Evolutionary conservation across 2,797 vertebrate genomes (phyloP), one percentile per base, ranked within the genome.

Genomic region (Eutrigla gurnardus): DNA sequence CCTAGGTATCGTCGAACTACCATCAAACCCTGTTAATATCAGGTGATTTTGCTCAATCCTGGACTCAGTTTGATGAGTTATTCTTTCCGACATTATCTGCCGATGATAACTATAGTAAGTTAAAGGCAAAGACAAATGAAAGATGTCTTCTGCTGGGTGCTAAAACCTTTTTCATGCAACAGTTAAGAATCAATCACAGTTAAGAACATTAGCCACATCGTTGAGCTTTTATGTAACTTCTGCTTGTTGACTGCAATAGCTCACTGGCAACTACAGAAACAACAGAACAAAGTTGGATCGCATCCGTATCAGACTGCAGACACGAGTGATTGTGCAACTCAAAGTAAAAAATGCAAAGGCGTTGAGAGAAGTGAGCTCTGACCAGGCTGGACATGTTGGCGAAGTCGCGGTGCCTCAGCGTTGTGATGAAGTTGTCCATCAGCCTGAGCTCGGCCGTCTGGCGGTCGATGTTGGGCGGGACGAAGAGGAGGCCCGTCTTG

Each of bases 341-440:
- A 35, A 17, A 50, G 17, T 1, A 7, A 52, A 52, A 25, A 36
- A 7, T 2, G n/a, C 15, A 13, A 74, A 65, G 55, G 14, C 52
- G 39, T 4, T 32, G 5, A 25, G 17, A 17, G 1, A 11, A 18
- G 1, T 2, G 11, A 49, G 61, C 18, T 49, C 91, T 81, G 33
- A 93, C 91, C 90, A 97, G 95, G 79, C 96, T 96, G 12, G 95
- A 96, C 97, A 97, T 97, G 92, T 97, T 97, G 90, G 96, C 96
- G 42, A 97, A 96, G 94, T 97, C 96, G 0, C 94, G 94, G 84
- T 96, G 95, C 47, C 96, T 91, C 83, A 97, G 94, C 0, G 96
- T 94, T 0, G 97, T 96, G 80, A 97, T 97, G 95, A 97, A 97
- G 93, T 97, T 97, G 93, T 97, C 97, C 65, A 96, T 96, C 69